Evolutionary conservation across 2,888 invertebrate genomes (phyloP).

Genomic region (Tribolium freemani): DNA sequence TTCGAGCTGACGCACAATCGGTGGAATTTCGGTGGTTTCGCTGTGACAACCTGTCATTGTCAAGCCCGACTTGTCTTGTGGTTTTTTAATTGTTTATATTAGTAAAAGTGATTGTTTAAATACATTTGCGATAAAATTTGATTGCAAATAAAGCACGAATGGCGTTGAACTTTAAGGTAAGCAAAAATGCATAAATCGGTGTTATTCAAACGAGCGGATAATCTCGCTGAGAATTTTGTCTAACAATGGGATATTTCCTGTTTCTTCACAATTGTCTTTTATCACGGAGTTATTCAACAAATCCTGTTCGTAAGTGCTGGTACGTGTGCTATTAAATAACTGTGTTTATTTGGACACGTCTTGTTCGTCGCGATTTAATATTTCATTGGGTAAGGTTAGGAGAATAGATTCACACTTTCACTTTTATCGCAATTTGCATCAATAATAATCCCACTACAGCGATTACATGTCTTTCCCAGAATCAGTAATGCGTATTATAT

Average conservation of each 20-base stretch:
- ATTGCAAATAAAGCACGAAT: slow-evolving; percentile 13
- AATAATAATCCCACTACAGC: neutral
- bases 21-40: neutral
- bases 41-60: neutral
- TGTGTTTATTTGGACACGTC: neutral
- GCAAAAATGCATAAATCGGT: neutral
- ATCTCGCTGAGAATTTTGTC: neutral
- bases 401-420: slow-evolving; percentile 21
- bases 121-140: slow-evolving; percentile 13
- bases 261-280: slow-evolving; percentile 40
- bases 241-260: slow-evolving; percentile 41
- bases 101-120: slow-evolving; percentile 1
- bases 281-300: slow-evolving; percentile 20
- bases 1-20: neutral
- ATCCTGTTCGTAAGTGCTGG: neutral
- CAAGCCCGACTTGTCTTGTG: slow-evolving; percentile 1
- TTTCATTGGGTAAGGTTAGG: slow-evolving; percentile 11
- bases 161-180: slow-evolving; percentile 21
- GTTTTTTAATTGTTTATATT: slow-evolving; percentile 25
- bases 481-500: slow-evolving; percentile 3
- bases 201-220: neutral
- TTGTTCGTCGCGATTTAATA: neutral
- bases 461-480: slow-evolving; percentile 9
- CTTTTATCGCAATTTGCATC: slow-evolving; percentile 25
- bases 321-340: neutral